phyloP scores from a whole-genome alignment of 2,797 vertebrate species.

The Lerista edwardsae region DNA sequence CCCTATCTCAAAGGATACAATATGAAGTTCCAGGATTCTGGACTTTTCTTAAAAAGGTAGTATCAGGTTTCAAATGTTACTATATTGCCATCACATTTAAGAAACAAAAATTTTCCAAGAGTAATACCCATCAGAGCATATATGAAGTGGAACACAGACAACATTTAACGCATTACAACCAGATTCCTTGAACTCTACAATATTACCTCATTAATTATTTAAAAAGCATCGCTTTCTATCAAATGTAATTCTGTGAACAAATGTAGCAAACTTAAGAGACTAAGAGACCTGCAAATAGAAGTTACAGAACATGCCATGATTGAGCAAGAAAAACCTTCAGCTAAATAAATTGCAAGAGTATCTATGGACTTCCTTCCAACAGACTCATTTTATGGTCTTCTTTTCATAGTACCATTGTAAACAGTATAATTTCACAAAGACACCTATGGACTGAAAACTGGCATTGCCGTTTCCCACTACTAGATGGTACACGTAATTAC shows the following conservation, averaged over 20 bases:
- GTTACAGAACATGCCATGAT: neutral
- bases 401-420: slow-evolving; percentile 7
- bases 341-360: slow-evolving; percentile 12
- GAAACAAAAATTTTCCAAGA: neutral
- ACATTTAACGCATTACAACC: slow-evolving; percentile 39
- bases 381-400: slow-evolving; percentile 1
- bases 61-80: neutral
- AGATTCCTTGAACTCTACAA: no score
- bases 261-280: neutral
- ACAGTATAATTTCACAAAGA: neutral
- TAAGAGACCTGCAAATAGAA: neutral
- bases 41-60: neutral
- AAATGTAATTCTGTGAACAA: slow-evolving; percentile 11
- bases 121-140: slow-evolving; percentile 53
- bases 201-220: slow-evolving; percentile 12
- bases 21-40: neutral
- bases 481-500: neutral
- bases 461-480: neutral
- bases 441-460: neutral
- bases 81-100: neutral
- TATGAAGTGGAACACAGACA: slow-evolving; percentile 54
- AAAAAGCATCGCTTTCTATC: neutral
- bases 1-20: neutral
- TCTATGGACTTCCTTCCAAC: neutral
- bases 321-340: slow-evolving; percentile 9